Base-by-base conservation (phyloP, 1,140 invertebrate species). In the Bombus vancouverensis region DNA sequence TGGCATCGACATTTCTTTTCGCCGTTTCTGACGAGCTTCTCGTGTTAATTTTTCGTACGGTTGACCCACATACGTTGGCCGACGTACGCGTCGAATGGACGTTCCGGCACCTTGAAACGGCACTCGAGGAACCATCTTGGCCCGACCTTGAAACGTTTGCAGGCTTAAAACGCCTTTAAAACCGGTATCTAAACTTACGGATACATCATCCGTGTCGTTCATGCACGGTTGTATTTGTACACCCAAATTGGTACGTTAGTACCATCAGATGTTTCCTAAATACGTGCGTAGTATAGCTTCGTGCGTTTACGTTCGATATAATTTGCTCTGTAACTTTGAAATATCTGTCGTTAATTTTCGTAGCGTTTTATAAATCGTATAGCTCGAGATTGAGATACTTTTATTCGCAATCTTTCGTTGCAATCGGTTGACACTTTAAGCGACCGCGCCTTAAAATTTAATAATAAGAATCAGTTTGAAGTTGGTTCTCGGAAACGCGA, bases 121-220 rank as follows among this genome's bases (percentile, higher is more conserved):
- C 71, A 53, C 78, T 66, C 37, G 39, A 9, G 37, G 47, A 57
- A 44, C 79, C 68, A n/a, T 42, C n/a, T 10, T 47, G 66, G 37
- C n/a, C 37, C 86, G 86, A 85, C 89, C 89, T 90, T 90, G 88
- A 90, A 82, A 85, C 82, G 80, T 90, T 90, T 77, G 88, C 88
- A 34, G 75, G n/a, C 59, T 87, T 87, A 73, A 87, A 90, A 90
- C 82, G n/a, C 79, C 75, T 90, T 89, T 87, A 87, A 87, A 90
- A 90, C 89, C 89, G 88, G 85, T 90, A 90, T 90, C 88, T 90
- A 89, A 89, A 84, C 59, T 18, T 25, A 5, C 32, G 37, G n/a
- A 75, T 32, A 71, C 34, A 22, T 34, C 39, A 44, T 42, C 44
- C 44, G 75, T 66, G 39, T 82, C 28, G 57, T 74, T 25, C 12